Conservation (phyloP, 2,797 vertebrate genomes). For the Cheirogaleus major region DNA sequence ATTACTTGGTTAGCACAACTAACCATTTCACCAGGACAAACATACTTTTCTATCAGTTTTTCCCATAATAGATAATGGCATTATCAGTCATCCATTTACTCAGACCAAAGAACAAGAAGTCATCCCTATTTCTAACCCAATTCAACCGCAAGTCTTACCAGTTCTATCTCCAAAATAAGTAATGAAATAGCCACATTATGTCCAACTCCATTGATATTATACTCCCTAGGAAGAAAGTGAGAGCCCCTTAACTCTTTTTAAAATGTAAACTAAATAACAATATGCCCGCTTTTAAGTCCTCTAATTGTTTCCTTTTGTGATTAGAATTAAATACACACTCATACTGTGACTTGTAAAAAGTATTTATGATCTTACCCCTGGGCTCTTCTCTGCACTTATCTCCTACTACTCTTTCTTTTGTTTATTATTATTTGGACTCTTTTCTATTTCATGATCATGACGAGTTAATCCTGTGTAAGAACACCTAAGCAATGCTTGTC, state of each 20-base stretch:
- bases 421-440: neutral
- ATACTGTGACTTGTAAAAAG: neutral
- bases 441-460: neutral
- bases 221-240: neutral
- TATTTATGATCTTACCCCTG: neutral
- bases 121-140: neutral
- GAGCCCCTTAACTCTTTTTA: neutral
- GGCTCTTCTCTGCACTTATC: neutral
- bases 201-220: neutral
- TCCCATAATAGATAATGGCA: neutral
- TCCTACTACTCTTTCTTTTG: neutral
- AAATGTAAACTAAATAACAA: constrained; percentile 3
- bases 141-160: neutral
- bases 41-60: neutral
- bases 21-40: accelerated
- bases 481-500: neutral
- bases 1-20: neutral
- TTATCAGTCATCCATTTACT: neutral
- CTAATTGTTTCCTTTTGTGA: constrained; percentile 24
- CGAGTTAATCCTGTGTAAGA: neutral
- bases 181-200: neutral
- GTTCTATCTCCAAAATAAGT: neutral
- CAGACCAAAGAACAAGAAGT: neutral
- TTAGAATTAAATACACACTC: constrained; percentile 38
- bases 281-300: neutral